Percentiles rank a stretch among this genome's conserved stretches.
These are phyloP conservation scores for Steinernema carpocapsae DNA, from an alignment of 2,888 invertebrate genomes.

Conservation along the genomic window DNA sequence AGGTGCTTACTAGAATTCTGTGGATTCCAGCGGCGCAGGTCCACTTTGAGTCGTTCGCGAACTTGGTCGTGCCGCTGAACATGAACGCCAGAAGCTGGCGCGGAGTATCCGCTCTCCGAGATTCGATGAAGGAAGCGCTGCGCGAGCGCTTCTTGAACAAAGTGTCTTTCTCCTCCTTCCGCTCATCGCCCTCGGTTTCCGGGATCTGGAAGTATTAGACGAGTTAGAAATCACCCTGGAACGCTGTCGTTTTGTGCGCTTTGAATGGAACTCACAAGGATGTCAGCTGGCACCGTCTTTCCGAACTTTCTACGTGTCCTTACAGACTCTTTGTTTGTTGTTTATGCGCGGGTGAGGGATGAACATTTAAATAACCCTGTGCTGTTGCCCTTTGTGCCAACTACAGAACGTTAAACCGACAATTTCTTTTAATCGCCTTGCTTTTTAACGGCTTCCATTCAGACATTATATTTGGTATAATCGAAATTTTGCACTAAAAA, in stretches of 20 bases:
- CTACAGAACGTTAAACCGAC: too few species aligned
- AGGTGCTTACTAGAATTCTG: background rate
- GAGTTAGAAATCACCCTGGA: background rate
- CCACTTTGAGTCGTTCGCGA: background rate
- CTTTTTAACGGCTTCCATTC: too few species aligned
- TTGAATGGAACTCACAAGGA: background rate
- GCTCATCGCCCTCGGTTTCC: background rate
- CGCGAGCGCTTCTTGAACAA: conserved; percentile 12
- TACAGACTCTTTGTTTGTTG: too few species aligned
- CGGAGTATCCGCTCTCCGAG: background rate
- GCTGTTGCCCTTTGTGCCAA: too few species aligned
- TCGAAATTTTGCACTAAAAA: background rate
- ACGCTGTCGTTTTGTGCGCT: background rate
- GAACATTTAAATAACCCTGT: too few species aligned
- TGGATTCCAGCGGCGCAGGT: background rate
- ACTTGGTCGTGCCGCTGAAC: background rate
- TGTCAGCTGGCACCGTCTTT: background rate
- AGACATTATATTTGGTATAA: too few species aligned
- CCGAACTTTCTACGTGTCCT: too few species aligned
- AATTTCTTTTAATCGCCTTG: too few species aligned
- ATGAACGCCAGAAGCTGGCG: conserved; percentile 20
- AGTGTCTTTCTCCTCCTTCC: background rate
- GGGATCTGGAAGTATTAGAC: background rate
- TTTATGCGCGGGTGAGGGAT: too few species aligned
- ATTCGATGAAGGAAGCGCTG: conserved; percentile 24